Evolutionary conservation across 2,888 invertebrate genomes (phyloP), one percentile per base, ranked within the genome.

Genomic region (Sycophila texana): DNA sequence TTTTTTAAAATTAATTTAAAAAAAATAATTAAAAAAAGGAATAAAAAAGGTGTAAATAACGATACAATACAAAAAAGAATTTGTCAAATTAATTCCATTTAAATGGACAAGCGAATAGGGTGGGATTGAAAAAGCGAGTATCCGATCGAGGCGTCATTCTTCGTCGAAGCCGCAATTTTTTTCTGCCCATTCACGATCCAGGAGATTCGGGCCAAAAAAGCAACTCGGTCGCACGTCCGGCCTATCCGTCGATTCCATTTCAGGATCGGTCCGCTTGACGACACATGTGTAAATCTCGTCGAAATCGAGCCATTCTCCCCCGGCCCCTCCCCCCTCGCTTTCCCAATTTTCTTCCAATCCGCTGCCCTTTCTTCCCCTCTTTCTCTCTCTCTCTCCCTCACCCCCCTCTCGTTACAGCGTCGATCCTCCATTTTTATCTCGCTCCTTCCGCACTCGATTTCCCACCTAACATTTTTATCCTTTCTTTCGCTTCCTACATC

Each of bases 261-360:
- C 58, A 70, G 57, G 70, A 70, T 70, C 58, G 20, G 58, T 70
- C 58, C 26, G 58, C 58, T 20, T 58, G 18, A 57, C 68, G 70
- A 58, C 70, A 22, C 70, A 22, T 58, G 70, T 70, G 70, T 70
- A 70, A 70, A 70, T 58, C 58, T 70, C 70, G 47, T 70, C 70
- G 70, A 16, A 57, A 68, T 68, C 55, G 68, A n/a, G 30, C 39
- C 55, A 68, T 57, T 68, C 55, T 16, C 58, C 47, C 22, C 2
- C 20, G 20, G 20, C 16, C 20, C 20, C 47, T 16, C 2, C 20
- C 47, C 39, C 47, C 49, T 55, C n/a, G 13, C 39, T 63, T 55
- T 68, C 30, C 47, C 58, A 68, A 68, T 68, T 68, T 68, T 68
- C 68, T 68, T 68, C 30, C 68, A 55, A 30, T 39, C 55, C 30